Base-by-base conservation (phyloP, 2,888 invertebrate species). In the Thyatira batis region DNA sequence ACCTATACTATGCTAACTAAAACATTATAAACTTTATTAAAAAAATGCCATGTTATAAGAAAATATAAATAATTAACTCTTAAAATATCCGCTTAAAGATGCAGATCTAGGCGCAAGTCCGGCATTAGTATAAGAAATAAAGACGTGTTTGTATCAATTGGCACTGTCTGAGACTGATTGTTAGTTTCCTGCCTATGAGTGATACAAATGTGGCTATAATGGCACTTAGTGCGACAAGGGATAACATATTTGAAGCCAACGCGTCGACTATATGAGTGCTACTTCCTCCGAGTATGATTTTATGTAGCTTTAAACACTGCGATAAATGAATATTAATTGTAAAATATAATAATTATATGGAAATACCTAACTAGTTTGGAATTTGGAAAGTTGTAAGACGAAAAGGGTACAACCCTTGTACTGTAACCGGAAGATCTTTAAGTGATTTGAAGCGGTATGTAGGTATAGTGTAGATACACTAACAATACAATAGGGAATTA, bases 141-240 rank as follows among this genome's bases (percentile, higher is more conserved):
- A 73, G 69, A 70, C 67, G 61, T 70, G 73, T 76, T 79, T 67
- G 71, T 73, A 77, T 64, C 82, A 87, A 86, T 86, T 85, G 83
- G 71, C 74, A 71, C 76, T 76, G 80, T 78, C 78, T 77, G 72
- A 76, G 78, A 82, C 78, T 75, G 81, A 87, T 86, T 83, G 84
- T 72, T 78, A 76, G 84, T 82, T 83, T 88, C 87, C 86, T 85
- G 82, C 67, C 78, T 67, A 76, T 76, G 76, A 84, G 82, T 80
- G 83, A 80, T 80, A 84, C 83, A 82, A 84, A 82, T 77, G 83
- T 76, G 79, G 71, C 70, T 64, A 69, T 83, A 85, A 84, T 80
- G 76, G 80, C 73, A 74, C 65, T 71, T 67, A 71, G 62, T 64
- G 73, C 76, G 82, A 83, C 82, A 82, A 82, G 78, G 77, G 80